Evolutionary conservation across 1,140 invertebrate species (phyloP), one percentile per base, ranked within the genome.

Genomic region (Aricia agestis): DNA sequence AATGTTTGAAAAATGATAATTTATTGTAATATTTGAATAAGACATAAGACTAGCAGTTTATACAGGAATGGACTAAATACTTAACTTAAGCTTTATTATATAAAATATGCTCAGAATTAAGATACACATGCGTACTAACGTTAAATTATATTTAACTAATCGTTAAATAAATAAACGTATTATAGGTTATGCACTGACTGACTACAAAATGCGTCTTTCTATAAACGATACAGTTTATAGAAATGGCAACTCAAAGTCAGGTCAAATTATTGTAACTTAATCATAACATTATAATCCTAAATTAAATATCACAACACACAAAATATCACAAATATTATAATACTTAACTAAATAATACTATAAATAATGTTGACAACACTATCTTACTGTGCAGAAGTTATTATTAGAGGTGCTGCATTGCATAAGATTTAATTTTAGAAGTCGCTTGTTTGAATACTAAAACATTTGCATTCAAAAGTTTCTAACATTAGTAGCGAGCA

Each of bases 241-340:
- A 36, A 36, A 36, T 5, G 2, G 6, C 36, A 36, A 36, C 36
- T 36, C 5, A 7, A 36, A 36, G 36, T 36, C 5, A 7, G 36
- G 1, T 36, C 1, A 36, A 7, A 36, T 9, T 0, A 7, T 36
- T 36, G 5, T 36, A 36, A 7, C 36, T 36, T 36, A 25, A 25
- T 25, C 25, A 36, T 5, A 36, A 36, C 9, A 36, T 36, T 65
- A 63, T 2, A 63, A 6, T 36, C 13, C 36, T 45, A 70, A 61
- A 70, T 73, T 72, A 67, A 70, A 73, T 76, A 81, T 81, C 78
- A 81, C 79, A 77, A 81, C 79, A 81, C 78, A 81, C 78, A 72
- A 67, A 75, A 74, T 81, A 81, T 81, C 79, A 81, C 79, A 81
- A 77, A 76, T 76, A 71, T 71, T 17, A 71, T 66, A 74, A 76